phyloP scores from a whole-genome alignment of 1,140 invertebrate genomes.

The Aphaenogaster rudis region DNA sequence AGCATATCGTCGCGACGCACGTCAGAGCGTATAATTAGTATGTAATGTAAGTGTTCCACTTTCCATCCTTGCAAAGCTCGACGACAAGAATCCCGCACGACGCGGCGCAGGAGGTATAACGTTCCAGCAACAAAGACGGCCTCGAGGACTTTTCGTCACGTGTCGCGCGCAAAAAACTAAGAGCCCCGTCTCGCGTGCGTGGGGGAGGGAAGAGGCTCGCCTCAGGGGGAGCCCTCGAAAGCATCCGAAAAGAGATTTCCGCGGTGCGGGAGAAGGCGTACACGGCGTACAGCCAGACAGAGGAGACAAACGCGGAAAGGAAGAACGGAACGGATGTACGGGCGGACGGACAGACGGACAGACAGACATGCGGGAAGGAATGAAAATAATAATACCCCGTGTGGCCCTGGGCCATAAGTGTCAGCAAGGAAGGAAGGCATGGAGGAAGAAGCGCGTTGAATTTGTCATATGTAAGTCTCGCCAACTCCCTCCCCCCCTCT shows the following conservation, averaged over 20 bases:
- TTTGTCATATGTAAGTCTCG: slow-evolving; percentile 84
- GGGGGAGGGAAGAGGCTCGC: slow-evolving; percentile 52
- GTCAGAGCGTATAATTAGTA: slow-evolving; percentile 29
- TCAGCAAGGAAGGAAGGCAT: slow-evolving; percentile 80
- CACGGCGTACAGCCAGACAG: slow-evolving; percentile 70
- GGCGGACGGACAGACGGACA: slow-evolving; percentile 68
- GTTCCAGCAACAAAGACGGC: slow-evolving; percentile 65
- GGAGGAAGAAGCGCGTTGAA: slow-evolving; percentile 80
- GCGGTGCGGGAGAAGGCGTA: slow-evolving; percentile 67
- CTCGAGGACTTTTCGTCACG: slow-evolving; percentile 73
- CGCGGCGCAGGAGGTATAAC: slow-evolving; percentile 37
- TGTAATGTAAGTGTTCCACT: slow-evolving; percentile 35
- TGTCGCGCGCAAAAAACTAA: slow-evolving; percentile 65
- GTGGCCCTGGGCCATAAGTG: slow-evolving; percentile 83
- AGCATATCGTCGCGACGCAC: not conserved
- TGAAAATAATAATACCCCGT: slow-evolving; percentile 84
- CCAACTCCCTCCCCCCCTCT: slow-evolving; percentile 30
- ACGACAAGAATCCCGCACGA: slow-evolving; percentile 61
- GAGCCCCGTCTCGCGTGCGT: slow-evolving; percentile 61
- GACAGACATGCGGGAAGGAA: slow-evolving; percentile 82
- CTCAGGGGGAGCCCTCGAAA: slow-evolving; percentile 72
- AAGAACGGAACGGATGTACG: slow-evolving; percentile 70
- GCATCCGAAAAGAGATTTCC: slow-evolving; percentile 79
- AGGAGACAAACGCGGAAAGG: slow-evolving; percentile 69
- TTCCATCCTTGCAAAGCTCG: slow-evolving; percentile 21